Base-by-base conservation (phyloP, 30 jellyfish, hydroid and myxozoan species). In the Kudoa iwatai region DNA sequence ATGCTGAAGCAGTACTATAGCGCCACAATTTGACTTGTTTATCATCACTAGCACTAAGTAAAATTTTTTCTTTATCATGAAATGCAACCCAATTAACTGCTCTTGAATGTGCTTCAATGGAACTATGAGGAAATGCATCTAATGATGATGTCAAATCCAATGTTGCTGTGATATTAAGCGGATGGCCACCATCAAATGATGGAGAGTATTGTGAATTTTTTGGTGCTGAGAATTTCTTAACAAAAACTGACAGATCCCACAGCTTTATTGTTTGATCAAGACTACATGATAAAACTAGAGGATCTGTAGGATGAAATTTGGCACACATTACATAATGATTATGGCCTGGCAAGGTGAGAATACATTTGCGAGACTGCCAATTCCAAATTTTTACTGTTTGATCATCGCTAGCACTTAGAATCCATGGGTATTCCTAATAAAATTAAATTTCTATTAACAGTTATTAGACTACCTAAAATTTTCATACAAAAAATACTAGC, bases 281-380 rank as follows among this genome's bases (percentile, higher is more conserved):
- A 23, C 86, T 56, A n/a, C 86, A 84, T 20, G 91, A 68, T 3
- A 68, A 83, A 13, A 68, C 24, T 2, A 56, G 45, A 45, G 62
- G 86, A 39, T 68, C 86, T 32, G 83, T 32, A 7, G 84, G 74
- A 19, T 68, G 91, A 39, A 68, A 68, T 35, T 68, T 86, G 20
- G 91, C 91, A 41, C 91, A 68, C 91, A 68, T 68, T 31, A 68
- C 91, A 50, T 68, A 68, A 30, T 68, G 91, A 46, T 60, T 68
- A 39, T 68, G 91, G 20, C 91, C 91, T 22, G 91, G 58, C 58
- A 68, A 34, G 0, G 62, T 84, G 40, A 86, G 47, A 21, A 68
- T 43, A 31, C 91, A 68, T 14, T 68, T 68, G 32, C 91, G 53
- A 32, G 91, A 59, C 39, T 68, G 91, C 91, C 91, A 68, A 38